Conservation (phyloP, 2,113 vertebrate species). For the Oreocharis arfaki region DNA sequence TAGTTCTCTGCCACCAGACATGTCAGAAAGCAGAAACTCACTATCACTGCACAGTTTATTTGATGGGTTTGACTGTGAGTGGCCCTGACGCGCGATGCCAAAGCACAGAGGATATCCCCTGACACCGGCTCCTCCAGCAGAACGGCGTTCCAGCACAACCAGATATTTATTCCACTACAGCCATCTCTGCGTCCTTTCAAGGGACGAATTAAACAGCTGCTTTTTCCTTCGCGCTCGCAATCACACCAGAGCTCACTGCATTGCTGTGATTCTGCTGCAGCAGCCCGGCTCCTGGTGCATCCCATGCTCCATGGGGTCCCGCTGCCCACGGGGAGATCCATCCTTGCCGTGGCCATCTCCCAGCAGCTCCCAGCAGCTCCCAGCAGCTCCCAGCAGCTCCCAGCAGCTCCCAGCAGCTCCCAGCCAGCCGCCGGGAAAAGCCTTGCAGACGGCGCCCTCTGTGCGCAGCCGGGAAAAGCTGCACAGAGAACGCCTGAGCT, state of each 20-base stretch:
- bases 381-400: not conserved
- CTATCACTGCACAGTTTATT: not conserved
- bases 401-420: not conserved
- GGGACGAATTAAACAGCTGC: not conserved
- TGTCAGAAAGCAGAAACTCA: not conserved
- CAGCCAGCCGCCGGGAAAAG: fast-evolving
- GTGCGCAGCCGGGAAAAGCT: not conserved
- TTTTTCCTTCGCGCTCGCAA: fast-evolving
- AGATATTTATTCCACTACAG: not conserved
- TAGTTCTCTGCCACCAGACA: not conserved
- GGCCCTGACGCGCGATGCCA: fast-evolving
- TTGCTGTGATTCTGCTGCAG: not conserved
- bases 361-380: not conserved
- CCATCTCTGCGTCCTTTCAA: not conserved
- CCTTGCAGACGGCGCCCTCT: not conserved
- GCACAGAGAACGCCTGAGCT: fast-evolving
- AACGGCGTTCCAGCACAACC: not conserved
- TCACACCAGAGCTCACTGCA: fast-evolving
- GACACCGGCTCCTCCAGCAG: not conserved
- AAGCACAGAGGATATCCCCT: not conserved
- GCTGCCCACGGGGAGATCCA: fast-evolving
- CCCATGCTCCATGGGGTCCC: not conserved
- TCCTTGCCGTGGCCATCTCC: not conserved
- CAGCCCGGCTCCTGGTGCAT: not conserved
- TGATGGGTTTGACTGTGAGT: not conserved